Evolutionary conservation across 2,797 vertebrate genomes (phyloP), one percentile per base, ranked within the genome.

Genomic region (Uromys caudimaculatus): DNA sequence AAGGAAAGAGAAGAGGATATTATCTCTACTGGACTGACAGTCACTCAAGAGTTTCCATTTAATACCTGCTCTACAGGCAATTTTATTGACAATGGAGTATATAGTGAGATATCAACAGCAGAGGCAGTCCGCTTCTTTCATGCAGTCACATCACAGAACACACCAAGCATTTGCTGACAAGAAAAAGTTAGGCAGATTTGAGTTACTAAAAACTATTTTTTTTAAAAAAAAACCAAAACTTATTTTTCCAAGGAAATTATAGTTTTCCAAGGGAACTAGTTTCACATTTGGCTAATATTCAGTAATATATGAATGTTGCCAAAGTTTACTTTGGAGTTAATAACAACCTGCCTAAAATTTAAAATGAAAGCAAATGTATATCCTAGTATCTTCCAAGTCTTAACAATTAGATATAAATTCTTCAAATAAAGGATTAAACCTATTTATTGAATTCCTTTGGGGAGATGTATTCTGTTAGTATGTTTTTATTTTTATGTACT

Each of bases 1-100:
- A 95, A 73, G 96, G 96, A 93, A 95, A 93, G 35, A 82, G 17
- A 96, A 96, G 23, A 97, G 56, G 67, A 81, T 62, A 90, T 71
- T 14, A 1, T 47, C 41, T 93, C 71, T 11, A 32, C 19, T 67
- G 83, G 32, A 16, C 6, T 82, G 58, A 27, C 12, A 88, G 56
- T 87, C 62, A 84, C 6, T 89, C 41, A 90, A 76, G 73, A 89
- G 85, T 85, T 85, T 29, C 86, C 50, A 83, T 38, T 93, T 93
- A 87, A 73, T 44, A 75, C 13, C 44, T 90, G 71, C 44, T 41
- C 44, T 17, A 38, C 1, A 76, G 41, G 54, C 58, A 95, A 92
- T 7, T 78, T 89, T 64, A 52, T 77, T 92, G 76, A 60, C 50
- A 88, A 88, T 16, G 60, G 27, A 76, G 60, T n/a, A 1, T 50